Percentiles rank a stretch among this genome's conserved stretches.
Evolutionary conservation across 2,888 invertebrate species (phyloP).

Genomic region (Crepidodera aurea): DNA sequence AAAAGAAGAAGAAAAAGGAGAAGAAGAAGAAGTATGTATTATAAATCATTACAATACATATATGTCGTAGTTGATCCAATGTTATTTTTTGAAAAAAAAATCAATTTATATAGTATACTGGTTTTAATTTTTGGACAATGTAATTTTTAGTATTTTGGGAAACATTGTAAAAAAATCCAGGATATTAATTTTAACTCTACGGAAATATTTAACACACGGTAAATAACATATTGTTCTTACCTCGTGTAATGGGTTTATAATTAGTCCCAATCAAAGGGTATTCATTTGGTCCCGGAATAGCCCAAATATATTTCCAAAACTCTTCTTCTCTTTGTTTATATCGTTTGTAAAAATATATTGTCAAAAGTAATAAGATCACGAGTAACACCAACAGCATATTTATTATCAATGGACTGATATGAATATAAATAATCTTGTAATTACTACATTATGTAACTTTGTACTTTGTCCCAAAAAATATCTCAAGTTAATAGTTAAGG

Average conservation of each 20-base stretch:
- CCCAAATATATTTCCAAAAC: constrained; percentile 22
- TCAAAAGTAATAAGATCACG: neutral
- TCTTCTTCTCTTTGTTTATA: constrained; percentile 13
- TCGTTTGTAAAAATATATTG: neutral
- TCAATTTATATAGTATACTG: neutral
- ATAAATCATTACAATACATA: no score
- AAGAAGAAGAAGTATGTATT: no score
- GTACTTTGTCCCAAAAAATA: no score
- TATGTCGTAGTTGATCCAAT: no score
- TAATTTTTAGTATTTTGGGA: no score
- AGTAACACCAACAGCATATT: neutral
- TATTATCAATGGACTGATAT: neutral
- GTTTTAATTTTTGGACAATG: neutral
- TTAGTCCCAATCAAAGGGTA: constrained; percentile 16
- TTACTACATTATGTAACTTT: neutral
- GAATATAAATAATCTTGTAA: neutral
- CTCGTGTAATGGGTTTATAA: neutral
- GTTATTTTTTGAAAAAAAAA: no score
- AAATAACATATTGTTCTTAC: no score
- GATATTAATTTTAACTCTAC: no score
- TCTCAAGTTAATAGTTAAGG: no score
- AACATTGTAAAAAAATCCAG: no score
- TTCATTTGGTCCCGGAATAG: constrained; percentile 17
- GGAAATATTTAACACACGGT: no score
- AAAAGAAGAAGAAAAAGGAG: no score